Evolutionary conservation across 1,140 invertebrate species (phyloP).

Genomic region (Lasioglossum baleicum): DNA sequence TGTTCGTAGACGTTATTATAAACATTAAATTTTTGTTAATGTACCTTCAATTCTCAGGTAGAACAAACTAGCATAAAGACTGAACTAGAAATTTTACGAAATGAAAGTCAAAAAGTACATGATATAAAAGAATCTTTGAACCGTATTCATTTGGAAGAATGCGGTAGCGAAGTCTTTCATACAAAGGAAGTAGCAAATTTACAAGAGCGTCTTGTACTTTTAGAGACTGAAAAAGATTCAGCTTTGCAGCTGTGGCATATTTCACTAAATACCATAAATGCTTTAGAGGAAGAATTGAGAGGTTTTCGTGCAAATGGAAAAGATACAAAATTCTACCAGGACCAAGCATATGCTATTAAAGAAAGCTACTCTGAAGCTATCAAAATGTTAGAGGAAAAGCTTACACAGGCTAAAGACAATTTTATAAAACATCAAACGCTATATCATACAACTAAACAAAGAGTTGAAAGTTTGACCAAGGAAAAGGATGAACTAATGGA

Average conservation of each 20-base stretch:
- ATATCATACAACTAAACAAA: slow-evolving; percentile 69
- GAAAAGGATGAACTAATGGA: slow-evolving; percentile 67
- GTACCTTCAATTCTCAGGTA: slow-evolving; percentile 52
- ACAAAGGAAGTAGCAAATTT: slow-evolving; percentile 71
- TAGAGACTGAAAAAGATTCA: slow-evolving; percentile 81
- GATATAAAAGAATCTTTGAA: slow-evolving; percentile 58
- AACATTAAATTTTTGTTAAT: background rate
- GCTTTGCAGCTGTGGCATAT: slow-evolving; percentile 82
- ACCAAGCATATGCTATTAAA: slow-evolving; percentile 72
- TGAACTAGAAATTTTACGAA: slow-evolving; percentile 61
- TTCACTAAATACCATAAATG: slow-evolving; percentile 81
- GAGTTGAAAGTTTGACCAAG: slow-evolving; percentile 63
- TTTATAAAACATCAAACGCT: slow-evolving; percentile 72
- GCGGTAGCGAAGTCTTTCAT: slow-evolving; percentile 32
- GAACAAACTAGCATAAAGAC: slow-evolving; percentile 70
- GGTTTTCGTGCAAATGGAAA: slow-evolving; percentile 72
- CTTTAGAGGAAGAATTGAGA: slow-evolving; percentile 81
- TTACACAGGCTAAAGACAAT: slow-evolving; percentile 72
- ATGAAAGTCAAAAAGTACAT: slow-evolving; percentile 64
- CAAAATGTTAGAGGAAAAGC: slow-evolving; percentile 72
- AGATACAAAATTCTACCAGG: slow-evolving; percentile 67
- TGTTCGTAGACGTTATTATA: background rate
- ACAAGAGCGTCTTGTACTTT: slow-evolving; percentile 68
- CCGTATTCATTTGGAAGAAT: slow-evolving; percentile 60
- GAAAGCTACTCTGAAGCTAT: slow-evolving; percentile 77